Evolutionary conservation across 2,113 vertebrate species (phyloP).

Genomic region (Nanorana parkeri): DNA sequence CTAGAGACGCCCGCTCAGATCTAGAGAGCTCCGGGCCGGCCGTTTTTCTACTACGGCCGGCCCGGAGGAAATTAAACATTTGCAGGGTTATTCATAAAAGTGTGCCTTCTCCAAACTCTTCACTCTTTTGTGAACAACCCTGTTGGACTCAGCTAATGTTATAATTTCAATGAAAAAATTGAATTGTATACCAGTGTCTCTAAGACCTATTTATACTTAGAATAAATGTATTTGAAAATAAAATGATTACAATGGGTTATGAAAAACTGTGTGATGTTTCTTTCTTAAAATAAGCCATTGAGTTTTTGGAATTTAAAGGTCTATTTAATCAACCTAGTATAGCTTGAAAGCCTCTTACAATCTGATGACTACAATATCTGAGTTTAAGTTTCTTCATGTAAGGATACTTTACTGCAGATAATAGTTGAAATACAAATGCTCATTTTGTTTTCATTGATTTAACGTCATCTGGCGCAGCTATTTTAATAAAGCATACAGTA

Average conservation of each 20-base stretch:
- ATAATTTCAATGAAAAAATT: not conserved
- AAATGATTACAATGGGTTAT: not conserved
- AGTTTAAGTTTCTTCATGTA: slow-evolving; percentile 6
- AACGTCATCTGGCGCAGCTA: slow-evolving; percentile 28
- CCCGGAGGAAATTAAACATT: no score
- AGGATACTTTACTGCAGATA: slow-evolving; percentile 20
- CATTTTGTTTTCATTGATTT: slow-evolving; percentile 43
- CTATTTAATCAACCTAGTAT: not conserved
- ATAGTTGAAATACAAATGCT: slow-evolving; percentile 21
- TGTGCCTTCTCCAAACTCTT: no score
- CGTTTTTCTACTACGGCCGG: no score
- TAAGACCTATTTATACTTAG: not conserved
- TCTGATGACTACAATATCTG: slow-evolving; percentile 19
- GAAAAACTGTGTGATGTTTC: not conserved
- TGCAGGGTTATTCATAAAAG: no score
- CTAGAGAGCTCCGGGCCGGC: no score
- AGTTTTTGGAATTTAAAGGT: slow-evolving; percentile 3
- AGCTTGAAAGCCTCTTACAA: not conserved
- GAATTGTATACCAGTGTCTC: not conserved
- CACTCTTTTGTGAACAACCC: no score
- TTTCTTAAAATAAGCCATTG: not conserved
- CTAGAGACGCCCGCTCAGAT: no score
- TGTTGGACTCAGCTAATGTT: not conserved
- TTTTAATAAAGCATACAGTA: slow-evolving; percentile 32
- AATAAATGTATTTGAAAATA: not conserved